Evolutionary conservation across 2,113 vertebrate genomes (phyloP), one percentile per base, ranked within the genome.

Genomic region (Lepidothrix coronata): DNA sequence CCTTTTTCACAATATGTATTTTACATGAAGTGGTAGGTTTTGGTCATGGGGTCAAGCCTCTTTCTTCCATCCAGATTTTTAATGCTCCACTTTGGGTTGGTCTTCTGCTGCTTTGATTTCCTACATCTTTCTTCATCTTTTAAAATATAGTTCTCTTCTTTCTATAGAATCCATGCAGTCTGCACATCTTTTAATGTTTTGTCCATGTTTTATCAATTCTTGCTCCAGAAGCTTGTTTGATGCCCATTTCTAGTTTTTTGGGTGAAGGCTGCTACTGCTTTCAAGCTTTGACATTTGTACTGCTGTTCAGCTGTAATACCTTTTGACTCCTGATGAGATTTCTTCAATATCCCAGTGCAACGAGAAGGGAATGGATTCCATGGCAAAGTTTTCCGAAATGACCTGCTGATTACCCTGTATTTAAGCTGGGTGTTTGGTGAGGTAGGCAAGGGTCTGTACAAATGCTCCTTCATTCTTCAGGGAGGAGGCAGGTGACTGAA

Each of bases 181-280:
- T 76, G 17, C 14, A 7, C 6, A 20, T 82, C 52, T 39, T 86
- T 37, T 46, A 8, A 41, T 48, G 31, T 58, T 31, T 14, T 44
- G 8, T 57, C 8, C 16, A 5, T 49, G 19, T 44, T 94, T 61
- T 73, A 80, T 73, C 41, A 22, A 4, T 65, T 91, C 6, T 33
- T 66, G n/a, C 46, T 35, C 17, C 21, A 65, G 63, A 71, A 61
- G 4, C 15, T 35, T 68, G 62, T 30, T 43, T 48, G 16, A 35
- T 70, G 30, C 9, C 6, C 0, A 2, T 14, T 63, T 72, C 18
- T 48, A 14, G 0, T 2, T 62, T 9, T 12, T 76, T 48, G 27
- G 5, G 13, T 71, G 44, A 24, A 89, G 39, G n/a, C 12, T 59
- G 27, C 52, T 80, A 2, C 54, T n/a, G 10, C 75, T 87, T 61